phyloP scores from a whole-genome alignment of 2,888 invertebrate species.

The Branchinecta sandiegonensis region DNA sequence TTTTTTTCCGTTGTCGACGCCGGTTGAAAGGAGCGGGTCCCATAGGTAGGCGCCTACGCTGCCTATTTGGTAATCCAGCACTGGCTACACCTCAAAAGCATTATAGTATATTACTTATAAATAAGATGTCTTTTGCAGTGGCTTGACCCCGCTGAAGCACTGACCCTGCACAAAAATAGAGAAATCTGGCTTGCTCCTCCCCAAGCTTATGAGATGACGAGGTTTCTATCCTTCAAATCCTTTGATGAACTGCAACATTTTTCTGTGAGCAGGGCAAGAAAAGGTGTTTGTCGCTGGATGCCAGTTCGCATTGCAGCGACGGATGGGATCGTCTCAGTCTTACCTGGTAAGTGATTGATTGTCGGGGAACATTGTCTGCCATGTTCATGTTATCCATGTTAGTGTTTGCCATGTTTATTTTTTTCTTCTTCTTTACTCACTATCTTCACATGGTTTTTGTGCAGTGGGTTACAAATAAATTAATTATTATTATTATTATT shows the following conservation, averaged over 20 bases:
- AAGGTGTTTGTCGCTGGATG: conserved; percentile 42
- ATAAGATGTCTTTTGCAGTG: conserved; percentile 44
- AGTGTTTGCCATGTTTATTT: too few relatives aligned
- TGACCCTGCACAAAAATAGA: conserved; percentile 36
- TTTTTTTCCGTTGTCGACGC: too few relatives aligned
- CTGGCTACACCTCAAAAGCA: too few relatives aligned
- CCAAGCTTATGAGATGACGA: conserved; percentile 57
- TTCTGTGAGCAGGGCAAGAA: conserved; percentile 42
- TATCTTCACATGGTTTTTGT: too few relatives aligned
- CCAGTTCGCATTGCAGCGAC: conserved; percentile 43
- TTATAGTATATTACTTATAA: background rate
- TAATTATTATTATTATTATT: too few relatives aligned
- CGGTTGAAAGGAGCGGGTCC: too few relatives aligned
- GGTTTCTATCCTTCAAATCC: conserved; percentile 43
- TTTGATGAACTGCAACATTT: conserved; percentile 45
- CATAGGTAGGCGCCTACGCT: too few relatives aligned
- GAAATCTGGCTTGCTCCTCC: conserved; percentile 50
- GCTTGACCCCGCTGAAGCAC: conserved; percentile 43
- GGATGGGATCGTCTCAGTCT: conserved; percentile 39
- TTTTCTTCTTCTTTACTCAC: too few relatives aligned
- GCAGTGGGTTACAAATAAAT: too few relatives aligned
- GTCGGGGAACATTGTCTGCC: too few relatives aligned
- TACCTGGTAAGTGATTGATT: background rate
- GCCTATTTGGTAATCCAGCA: too few relatives aligned
- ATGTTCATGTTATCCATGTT: too few relatives aligned